Percentiles rank a stretch among this genome's conserved stretches.
phyloP scores from a whole-genome alignment of 2,113 vertebrate genomes.

The Nymphicus hollandicus region DNA sequence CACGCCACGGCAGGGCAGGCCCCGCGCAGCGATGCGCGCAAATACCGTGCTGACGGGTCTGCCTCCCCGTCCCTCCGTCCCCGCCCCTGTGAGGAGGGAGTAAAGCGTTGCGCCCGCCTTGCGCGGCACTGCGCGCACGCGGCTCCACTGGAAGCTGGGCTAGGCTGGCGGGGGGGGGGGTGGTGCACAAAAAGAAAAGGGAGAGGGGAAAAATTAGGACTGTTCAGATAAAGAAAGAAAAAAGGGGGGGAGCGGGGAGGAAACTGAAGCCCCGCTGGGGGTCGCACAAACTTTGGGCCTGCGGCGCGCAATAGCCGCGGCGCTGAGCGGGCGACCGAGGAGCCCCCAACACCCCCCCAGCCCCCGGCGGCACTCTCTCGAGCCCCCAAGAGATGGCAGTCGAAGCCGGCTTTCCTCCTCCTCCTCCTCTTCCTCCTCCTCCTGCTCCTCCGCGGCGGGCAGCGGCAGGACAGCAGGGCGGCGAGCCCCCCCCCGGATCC shows the following conservation, averaged over 20 bases:
- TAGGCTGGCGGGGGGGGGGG: fast-evolving
- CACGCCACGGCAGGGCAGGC: not conserved
- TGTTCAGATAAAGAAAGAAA: not conserved
- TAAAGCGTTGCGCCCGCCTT: not conserved
- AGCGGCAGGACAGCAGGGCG: not conserved
- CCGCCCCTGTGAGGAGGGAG: too few relatives aligned
- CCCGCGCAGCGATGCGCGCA: not conserved
- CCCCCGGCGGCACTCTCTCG: slow-evolving; percentile 69
- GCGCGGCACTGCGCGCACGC: not conserved
- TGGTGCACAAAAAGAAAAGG: not conserved
- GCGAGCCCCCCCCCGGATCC: not conserved
- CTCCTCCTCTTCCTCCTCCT: not conserved
- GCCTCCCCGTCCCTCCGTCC: not conserved
- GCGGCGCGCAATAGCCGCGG: not conserved
- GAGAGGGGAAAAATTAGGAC: not conserved
- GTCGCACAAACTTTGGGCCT: not conserved
- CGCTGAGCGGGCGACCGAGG: not conserved
- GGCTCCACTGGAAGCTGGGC: not conserved
- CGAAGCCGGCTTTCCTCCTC: slow-evolving; percentile 76
- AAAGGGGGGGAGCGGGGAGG: too few relatives aligned
- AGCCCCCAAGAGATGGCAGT: slow-evolving; percentile 95
- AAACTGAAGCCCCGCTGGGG: not conserved
- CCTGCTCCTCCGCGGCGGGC: not conserved
- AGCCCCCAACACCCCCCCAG: not conserved
- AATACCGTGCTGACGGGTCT: not conserved